Percentiles rank a stretch among this genome's conserved stretches.
phyloP scores from a whole-genome alignment of 2,113 vertebrate genomes.

The Fukomys damarensis region DNA sequence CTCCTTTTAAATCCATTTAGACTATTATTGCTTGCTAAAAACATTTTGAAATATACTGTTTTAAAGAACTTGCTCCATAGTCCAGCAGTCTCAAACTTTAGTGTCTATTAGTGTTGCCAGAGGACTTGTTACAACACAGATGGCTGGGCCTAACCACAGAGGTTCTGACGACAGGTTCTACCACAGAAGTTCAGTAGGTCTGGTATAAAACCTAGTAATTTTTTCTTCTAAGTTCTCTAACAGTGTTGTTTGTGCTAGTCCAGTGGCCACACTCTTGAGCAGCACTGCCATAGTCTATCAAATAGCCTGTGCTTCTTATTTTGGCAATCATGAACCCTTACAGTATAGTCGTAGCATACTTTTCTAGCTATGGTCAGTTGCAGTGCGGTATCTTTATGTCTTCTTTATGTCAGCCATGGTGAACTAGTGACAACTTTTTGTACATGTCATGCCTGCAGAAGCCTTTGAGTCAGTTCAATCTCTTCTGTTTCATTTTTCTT shows the following conservation, averaged over 20 bases:
- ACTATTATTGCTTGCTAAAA: not conserved
- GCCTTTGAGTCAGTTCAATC: not conserved
- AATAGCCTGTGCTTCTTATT: not conserved
- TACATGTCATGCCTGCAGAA: not conserved
- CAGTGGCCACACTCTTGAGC: not conserved
- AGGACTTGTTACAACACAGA: not conserved
- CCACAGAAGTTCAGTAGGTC: not conserved
- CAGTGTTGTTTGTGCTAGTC: not conserved
- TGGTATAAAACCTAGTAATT: not conserved
- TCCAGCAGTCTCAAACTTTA: not conserved
- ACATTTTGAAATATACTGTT: not conserved
- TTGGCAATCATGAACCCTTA: not conserved
- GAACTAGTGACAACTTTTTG: not conserved
- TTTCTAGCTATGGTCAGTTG: not conserved
- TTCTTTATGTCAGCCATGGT: not conserved
- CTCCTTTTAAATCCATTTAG: not conserved
- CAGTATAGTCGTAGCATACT: not conserved
- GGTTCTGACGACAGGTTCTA: not conserved
- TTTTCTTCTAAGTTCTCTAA: not conserved
- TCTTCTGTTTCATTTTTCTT: conserved; percentile 25
- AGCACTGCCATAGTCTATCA: not conserved
- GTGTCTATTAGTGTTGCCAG: not conserved
- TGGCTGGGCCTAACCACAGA: not conserved
- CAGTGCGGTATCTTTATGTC: not conserved
- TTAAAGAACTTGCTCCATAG: not conserved